Base-by-base conservation (phyloP, 2,113 vertebrate species). In the Albula goreensis region DNA sequence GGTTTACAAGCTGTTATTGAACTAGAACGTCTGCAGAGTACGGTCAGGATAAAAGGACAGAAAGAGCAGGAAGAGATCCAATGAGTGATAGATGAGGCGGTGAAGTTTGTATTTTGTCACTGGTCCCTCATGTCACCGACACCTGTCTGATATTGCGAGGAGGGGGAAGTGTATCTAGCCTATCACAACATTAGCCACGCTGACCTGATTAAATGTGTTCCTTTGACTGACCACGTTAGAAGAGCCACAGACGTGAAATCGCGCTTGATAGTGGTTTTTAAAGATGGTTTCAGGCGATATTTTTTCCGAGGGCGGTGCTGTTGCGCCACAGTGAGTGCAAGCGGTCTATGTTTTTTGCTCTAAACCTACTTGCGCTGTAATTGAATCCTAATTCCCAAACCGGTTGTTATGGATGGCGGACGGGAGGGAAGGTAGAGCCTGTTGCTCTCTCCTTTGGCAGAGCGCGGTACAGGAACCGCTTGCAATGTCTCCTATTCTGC, bases 301-400 rank as follows among this genome's bases (percentile, higher is more conserved):
- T 50, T 15, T 79, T 79, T 79, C 78, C 49, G 2, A 57, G 78
- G 93, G 92, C 88, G 93, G 91, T 82, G 92, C 91, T 90, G 56
- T 88, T 91, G 90, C 86, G 85, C 91, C 78, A 12, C 78, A 3
- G 25, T 50, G 31, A 79, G 78, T 48, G 31, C 78, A 79, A 81
- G 80, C 50, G 50, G 80, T 81, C 50, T 81, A 50, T 15, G 80
- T 52, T 49, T 87, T 63, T 48, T 31, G 41, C 60, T 48, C 49
- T 5, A 82, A 85, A 56, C 15, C 66, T 83, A 85, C 83, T 86
- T 89, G 50, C 74, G 88, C 53, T 82, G 10, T 83, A 81, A 82
- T 77, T 85, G 70, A 85, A 81, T 57, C 85, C 85, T 19, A 53
- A 82, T 57, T 83, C 83, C 85, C 66, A 10, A 60, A 63, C 19